Conservation (phyloP, 2,113 vertebrate genomes). For the Passer montanus region DNA sequence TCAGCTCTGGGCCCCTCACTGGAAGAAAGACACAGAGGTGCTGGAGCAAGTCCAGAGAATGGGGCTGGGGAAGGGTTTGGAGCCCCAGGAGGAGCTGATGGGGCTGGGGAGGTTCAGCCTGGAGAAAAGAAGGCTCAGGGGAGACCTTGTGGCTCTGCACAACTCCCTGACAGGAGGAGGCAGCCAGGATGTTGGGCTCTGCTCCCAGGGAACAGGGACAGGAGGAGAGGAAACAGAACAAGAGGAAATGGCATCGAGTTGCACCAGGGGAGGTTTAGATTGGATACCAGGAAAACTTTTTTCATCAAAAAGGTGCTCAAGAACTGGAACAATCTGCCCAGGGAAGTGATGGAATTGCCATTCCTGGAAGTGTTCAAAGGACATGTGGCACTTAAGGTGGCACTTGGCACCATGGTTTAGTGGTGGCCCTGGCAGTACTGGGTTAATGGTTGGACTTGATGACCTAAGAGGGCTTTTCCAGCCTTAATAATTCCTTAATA, state of each 20-base stretch:
- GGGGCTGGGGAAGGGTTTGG: background rate
- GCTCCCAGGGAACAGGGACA: background rate
- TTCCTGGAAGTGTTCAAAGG: background rate
- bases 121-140: background rate
- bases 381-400: fast-evolving
- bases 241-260: fast-evolving
- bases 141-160: background rate
- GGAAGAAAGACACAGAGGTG: background rate
- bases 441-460: background rate
- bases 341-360: background rate
- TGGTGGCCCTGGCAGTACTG: background rate
- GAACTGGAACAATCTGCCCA: background rate
- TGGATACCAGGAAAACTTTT: background rate
- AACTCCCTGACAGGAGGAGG: background rate
- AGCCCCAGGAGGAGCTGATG: fast-evolving
- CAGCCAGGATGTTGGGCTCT: fast-evolving
- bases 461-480: background rate
- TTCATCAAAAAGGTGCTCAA: background rate
- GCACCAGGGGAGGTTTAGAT: background rate
- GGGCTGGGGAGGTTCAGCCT: background rate
- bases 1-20: background rate
- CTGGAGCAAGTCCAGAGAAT: background rate
- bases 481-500: background rate
- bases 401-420: background rate
- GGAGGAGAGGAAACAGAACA: fast-evolving